Base-by-base conservation (phyloP, 2,113 vertebrate species). In the Philantomba maxwellii region DNA sequence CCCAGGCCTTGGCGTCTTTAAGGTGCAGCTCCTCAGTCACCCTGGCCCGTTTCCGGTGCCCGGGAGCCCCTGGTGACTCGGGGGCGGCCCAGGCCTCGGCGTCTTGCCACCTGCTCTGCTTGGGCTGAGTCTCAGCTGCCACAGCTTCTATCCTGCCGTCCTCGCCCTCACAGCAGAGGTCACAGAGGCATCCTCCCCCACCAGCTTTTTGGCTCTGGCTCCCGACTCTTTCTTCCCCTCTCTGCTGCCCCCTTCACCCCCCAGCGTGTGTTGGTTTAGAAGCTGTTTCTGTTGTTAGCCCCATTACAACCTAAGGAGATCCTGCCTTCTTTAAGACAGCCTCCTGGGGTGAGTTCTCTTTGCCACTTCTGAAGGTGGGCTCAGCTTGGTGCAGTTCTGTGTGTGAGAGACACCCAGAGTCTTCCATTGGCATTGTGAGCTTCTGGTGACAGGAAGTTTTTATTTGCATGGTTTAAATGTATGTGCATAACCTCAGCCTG, bases 61-160 rank as follows among this genome's bases (percentile, higher is more conserved):
- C n/a, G 84, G 55, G 85, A 47, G 51, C 64, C 62, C 87, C 87
- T 39, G 62, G 64, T 96, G 91, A 77, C 49, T 25, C 47, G 53
- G 87, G 87, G 19, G 55, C 45, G 2, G 21, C 47, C 57, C 36
- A 23, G 53, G 80, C 57, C 13, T 15, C 93, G 87, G 51, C 75
- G 81, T 87, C 85, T 94, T 78, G 90, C 93, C 94, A 96, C 85
- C 84, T 93, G 80, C 87, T 89, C 60, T 60, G 53, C 82, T 92
- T 70, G 78, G 75, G 43, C 91, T n/a, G 16, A 28, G 43, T 83
- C 7, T 16, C 90, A 78, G 39, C 62, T 84, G 47, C 62, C 6
- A 14, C 5, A 5, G 6, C 80, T 25, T 53, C n/a, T 53, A n/a
- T 58, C 55, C 55, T 57, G 5, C 55, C 10, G n/a, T 70, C 47